Base-by-base conservation (phyloP, 37 sponge, comb jelly and placozoan genomes). In the Lycopodina hypogea region DNA sequence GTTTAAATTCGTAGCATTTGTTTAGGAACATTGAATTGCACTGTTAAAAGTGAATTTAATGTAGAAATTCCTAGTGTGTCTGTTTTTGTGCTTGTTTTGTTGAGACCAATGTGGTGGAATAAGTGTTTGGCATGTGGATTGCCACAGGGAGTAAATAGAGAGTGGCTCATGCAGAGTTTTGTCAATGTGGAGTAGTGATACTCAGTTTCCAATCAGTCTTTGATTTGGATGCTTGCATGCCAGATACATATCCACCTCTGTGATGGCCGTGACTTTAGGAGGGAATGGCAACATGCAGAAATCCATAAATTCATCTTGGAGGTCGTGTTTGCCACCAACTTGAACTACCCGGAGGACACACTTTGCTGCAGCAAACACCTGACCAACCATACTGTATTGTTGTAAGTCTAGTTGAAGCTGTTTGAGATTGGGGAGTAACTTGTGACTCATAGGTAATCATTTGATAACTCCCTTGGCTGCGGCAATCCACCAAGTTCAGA, bases 1-100 rank as follows among this genome's bases (percentile, higher is more conserved):
- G n/a, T 63, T 63, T 28, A 63, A 63, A 63, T 63, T 63, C 30
- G 19, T 63, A 18, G 65, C 65, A 53, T 17, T 53, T 53, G 12
- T 53, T 53, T 53, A 53, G 17, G 17, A 53, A 17, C 17, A 17
- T 19, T 19, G n/a, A n/a, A n/a, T n/a, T n/a, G n/a, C n/a, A n/a
- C n/a, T n/a, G n/a, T n/a, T n/a, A n/a, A n/a, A n/a, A n/a, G n/a
- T n/a, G n/a, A n/a, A n/a, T n/a, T n/a, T n/a, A n/a, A n/a, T n/a
- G n/a, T n/a, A n/a, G n/a, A 19, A 19, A 53, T 19, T 12, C 17
- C 17, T 17, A 53, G 55, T 19, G 17, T 19, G 12, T 53, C 55
- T 17, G 17, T 19, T 12, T 53, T 12, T 53, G n/a, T n/a, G n/a
- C 17, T 53, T 19, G 55, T 53, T 53, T 53, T 53, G 17, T 53